Evolutionary conservation across 2,797 vertebrate genomes (phyloP).

Genomic region (Anniella stebbinsi): DNA sequence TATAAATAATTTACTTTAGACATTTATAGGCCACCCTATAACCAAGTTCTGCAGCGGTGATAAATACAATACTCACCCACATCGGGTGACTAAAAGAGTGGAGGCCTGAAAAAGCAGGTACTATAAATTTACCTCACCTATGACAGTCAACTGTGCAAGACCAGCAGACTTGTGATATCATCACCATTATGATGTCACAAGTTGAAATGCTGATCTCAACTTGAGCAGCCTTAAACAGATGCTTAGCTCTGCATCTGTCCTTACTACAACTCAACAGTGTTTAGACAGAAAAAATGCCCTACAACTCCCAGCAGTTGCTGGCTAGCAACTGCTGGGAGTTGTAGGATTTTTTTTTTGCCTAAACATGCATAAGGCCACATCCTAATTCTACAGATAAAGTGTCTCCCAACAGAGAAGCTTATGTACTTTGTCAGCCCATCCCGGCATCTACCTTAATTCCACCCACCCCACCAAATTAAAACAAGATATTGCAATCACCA

Average conservation of each 20-base stretch:
- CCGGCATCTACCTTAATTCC: conserved; percentile 7
- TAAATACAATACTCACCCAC: not conserved
- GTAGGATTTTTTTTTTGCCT: no score
- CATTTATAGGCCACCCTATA: not conserved
- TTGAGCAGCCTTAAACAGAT: not conserved
- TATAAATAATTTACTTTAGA: not conserved
- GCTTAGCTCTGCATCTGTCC: not conserved
- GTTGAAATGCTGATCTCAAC: conserved; percentile 6
- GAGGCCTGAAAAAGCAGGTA: not conserved
- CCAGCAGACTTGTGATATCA: not conserved
- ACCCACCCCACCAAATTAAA: not conserved
- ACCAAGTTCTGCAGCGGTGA: not conserved
- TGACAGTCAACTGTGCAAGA: not conserved
- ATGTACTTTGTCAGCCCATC: not conserved
- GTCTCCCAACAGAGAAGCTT: not conserved
- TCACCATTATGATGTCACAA: conserved; percentile 35
- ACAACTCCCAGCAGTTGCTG: no score
- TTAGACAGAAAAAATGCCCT: no score
- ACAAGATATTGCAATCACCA: conserved; percentile 59
- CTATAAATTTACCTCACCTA: not conserved
- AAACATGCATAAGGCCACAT: no score
- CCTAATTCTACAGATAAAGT: not conserved
- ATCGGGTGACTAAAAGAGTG: not conserved
- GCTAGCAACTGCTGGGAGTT: no score
- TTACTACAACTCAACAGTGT: not conserved